Conservation (phyloP, 2,888 invertebrate genomes). For the Hymenopus coronatus region DNA sequence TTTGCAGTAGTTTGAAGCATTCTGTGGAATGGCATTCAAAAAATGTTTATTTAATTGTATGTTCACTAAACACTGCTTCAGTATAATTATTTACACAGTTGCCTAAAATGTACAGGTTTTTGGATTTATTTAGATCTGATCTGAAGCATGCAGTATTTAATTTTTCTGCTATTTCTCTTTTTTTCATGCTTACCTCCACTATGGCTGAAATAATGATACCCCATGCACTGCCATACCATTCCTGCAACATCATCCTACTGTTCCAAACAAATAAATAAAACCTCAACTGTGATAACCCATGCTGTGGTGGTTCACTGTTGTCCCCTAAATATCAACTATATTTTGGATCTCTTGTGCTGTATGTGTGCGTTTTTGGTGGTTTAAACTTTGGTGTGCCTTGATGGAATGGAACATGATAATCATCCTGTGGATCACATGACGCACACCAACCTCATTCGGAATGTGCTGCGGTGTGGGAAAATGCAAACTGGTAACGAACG, state of each 20-base stretch:
- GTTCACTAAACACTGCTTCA: neutral
- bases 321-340: slow-evolving; percentile 23
- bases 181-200: slow-evolving; percentile 51
- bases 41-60: neutral
- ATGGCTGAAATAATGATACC: slow-evolving; percentile 44
- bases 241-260: slow-evolving; percentile 15
- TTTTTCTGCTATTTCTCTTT: slow-evolving; percentile 43
- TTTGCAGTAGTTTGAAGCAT: neutral
- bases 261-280: neutral
- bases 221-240: slow-evolving; percentile 24
- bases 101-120: neutral
- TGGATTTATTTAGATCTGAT: slow-evolving; percentile 6
- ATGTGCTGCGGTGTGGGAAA: slow-evolving; percentile 34
- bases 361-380: slow-evolving; percentile 33
- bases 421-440: slow-evolving; percentile 23
- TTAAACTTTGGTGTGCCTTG: slow-evolving; percentile 27
- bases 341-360: slow-evolving; percentile 33
- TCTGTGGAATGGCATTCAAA: neutral
- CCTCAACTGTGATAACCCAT: slow-evolving; percentile 3
- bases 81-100: neutral
- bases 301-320: slow-evolving; percentile 26
- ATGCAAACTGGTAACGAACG: slow-evolving; percentile 29
- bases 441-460: slow-evolving; percentile 25
- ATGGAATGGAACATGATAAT: slow-evolving; percentile 27
- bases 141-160: slow-evolving; percentile 28